These are phyloP conservation scores for Cuculus canorus DNA, from an alignment of 2,797 vertebrate species.

Conservation along the genomic window DNA sequence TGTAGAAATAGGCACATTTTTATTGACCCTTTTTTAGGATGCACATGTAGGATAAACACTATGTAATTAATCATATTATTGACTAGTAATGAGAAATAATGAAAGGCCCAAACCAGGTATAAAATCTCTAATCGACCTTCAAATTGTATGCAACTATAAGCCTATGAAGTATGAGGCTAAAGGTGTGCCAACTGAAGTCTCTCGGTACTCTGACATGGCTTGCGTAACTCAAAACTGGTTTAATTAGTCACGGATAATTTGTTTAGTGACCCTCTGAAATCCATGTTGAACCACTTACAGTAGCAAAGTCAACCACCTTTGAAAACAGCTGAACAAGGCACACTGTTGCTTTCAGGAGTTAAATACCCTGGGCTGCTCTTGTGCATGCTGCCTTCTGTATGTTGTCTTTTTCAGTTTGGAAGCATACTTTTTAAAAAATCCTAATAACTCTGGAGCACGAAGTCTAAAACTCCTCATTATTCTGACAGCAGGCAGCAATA, in stretches of 20 bases:
- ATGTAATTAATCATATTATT: not conserved
- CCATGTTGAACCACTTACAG: not conserved
- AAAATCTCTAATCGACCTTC: slow-evolving; percentile 6
- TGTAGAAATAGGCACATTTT: not conserved
- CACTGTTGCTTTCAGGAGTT: not conserved
- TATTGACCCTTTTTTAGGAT: not conserved
- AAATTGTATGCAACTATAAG: not conserved
- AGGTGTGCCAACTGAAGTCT: not conserved
- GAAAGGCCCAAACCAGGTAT: not conserved
- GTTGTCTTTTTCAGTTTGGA: not conserved
- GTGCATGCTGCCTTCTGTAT: not conserved
- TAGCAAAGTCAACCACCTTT: not conserved
- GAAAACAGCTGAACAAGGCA: not conserved
- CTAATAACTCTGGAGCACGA: not conserved
- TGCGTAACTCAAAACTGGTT: slow-evolving; percentile 49
- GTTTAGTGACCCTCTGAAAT: slow-evolving; percentile 26
- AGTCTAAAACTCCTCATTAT: not conserved
- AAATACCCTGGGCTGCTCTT: not conserved
- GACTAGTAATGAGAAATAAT: not conserved
- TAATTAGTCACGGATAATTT: slow-evolving; percentile 43
- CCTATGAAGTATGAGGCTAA: not conserved
- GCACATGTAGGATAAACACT: not conserved
- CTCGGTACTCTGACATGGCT: not conserved
- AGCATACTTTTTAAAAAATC: not conserved
- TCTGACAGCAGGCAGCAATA: not conserved